Percentiles rank a stretch among this genome's conserved stretches.
Conservation (phyloP, 92 coral and sea anemone species). For the Siderastrea radians region DNA sequence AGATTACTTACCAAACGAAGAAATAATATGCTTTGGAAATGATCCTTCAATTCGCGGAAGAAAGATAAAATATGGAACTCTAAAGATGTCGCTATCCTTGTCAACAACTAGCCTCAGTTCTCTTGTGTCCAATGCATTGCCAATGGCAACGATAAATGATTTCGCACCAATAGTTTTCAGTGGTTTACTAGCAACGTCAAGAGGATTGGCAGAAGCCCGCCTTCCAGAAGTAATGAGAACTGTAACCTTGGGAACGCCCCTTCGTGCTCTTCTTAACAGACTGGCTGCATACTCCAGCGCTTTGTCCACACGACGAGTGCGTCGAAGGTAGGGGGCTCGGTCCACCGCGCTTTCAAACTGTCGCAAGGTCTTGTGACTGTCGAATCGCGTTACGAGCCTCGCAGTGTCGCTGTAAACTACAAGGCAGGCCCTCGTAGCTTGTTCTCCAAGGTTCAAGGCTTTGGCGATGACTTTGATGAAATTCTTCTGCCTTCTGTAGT, state of each 20-base stretch:
- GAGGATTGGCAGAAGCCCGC: conserved; percentile 65
- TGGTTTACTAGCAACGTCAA: conserved; percentile 69
- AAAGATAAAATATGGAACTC: neutral
- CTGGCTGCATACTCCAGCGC: conserved; percentile 69
- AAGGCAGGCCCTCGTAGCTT: conserved; percentile 72
- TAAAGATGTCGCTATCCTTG: conserved; percentile 56
- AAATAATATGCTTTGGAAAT: conserved; percentile 57
- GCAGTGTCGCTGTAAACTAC: conserved; percentile 71
- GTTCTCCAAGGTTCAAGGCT: conserved; percentile 55
- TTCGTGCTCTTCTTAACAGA: conserved; percentile 65
- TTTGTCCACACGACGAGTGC: conserved; percentile 75
- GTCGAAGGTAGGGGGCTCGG: conserved; percentile 65
- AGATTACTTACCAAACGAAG: conserved; percentile 9
- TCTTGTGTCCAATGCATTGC: conserved; percentile 42
- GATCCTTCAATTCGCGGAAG: conserved; percentile 48
- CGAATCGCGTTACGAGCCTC: conserved; percentile 53
- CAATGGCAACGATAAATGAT: conserved; percentile 83
- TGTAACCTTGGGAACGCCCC: conserved; percentile 71
- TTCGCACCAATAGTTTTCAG: conserved; percentile 76
- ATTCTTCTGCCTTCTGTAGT: conserved; percentile 63
- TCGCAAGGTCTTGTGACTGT: conserved; percentile 49
- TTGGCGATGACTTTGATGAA: conserved; percentile 75
- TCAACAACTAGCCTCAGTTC: conserved; percentile 69
- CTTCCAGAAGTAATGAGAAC: conserved; percentile 82
- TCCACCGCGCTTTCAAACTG: conserved; percentile 71